Evolutionary conservation across 1,140 invertebrate species (phyloP).

Genomic region (Hyposmocoma kahamanoa): DNA sequence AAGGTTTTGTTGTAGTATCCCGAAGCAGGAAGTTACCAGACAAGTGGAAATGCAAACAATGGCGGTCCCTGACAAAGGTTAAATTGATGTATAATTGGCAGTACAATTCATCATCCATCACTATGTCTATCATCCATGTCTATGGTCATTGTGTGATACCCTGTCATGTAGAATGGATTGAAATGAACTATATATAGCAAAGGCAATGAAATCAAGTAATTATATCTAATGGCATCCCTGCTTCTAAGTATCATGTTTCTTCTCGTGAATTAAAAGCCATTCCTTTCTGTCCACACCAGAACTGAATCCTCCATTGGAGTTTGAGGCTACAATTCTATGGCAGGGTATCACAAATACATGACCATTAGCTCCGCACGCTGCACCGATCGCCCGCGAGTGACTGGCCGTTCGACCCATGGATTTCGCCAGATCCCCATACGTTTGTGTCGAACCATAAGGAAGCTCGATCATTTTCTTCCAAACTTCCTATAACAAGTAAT

Average conservation of each 20-base stretch:
- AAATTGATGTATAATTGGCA: too few relatives aligned
- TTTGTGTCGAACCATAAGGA: constrained; percentile 51
- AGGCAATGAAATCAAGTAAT: too few relatives aligned
- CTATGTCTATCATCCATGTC: too few relatives aligned
- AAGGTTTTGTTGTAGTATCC: too few relatives aligned
- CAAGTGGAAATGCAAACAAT: too few relatives aligned
- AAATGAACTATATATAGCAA: too few relatives aligned
- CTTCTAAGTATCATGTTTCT: constrained; percentile 21
- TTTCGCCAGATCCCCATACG: constrained; percentile 59
- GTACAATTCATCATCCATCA: too few relatives aligned
- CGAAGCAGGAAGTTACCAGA: too few relatives aligned
- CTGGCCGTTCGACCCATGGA: constrained; percentile 37
- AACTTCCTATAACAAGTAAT: constrained; percentile 38
- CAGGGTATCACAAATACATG: constrained; percentile 59
- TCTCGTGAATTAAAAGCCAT: constrained; percentile 57
- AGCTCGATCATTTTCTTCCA: constrained; percentile 52
- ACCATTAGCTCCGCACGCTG: constrained; percentile 60
- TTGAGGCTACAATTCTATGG: constrained; percentile 48
- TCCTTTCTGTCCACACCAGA: constrained; percentile 54
- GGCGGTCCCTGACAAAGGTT: too few relatives aligned
- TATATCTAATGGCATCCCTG: too few relatives aligned
- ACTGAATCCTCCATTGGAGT: constrained; percentile 52
- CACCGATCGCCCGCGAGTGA: constrained; percentile 56
- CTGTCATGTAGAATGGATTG: too few relatives aligned
- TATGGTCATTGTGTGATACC: too few relatives aligned